Evolutionary conservation across 2,888 invertebrate genomes (phyloP).

Genomic region (Asteroscopus sphinx): DNA sequence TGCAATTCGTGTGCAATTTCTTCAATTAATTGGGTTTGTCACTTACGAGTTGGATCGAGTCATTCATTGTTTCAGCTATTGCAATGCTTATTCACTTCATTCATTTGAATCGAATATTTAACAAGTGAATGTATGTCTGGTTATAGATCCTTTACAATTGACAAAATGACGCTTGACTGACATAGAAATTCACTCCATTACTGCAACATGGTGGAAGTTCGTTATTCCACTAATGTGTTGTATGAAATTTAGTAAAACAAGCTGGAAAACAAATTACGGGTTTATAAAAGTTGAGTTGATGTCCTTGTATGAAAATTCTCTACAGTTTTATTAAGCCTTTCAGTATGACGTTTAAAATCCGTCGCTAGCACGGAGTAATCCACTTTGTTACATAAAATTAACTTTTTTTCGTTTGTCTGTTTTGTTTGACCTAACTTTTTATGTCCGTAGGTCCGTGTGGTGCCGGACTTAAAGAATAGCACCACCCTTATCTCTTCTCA

Average conservation of each 20-base stretch:
- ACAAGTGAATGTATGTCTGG: constrained; percentile 19
- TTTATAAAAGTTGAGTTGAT: constrained; percentile 2
- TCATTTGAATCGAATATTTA: constrained; percentile 12
- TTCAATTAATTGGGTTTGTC: constrained; percentile 13
- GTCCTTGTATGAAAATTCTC: constrained; percentile 1
- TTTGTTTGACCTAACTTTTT: constrained; percentile 33
- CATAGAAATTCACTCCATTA: not conserved
- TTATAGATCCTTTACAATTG: constrained; percentile 6
- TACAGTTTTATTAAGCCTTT: constrained; percentile 33
- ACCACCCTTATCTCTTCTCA: no score
- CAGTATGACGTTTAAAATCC: constrained; percentile 55
- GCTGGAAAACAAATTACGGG: not conserved
- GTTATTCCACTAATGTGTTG: not conserved
- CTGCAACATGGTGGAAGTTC: not conserved
- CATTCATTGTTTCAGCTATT: constrained; percentile 38
- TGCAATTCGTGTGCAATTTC: constrained; percentile 27
- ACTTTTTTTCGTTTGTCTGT: constrained; percentile 42
- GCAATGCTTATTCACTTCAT: constrained; percentile 8
- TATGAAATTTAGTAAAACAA: not conserved
- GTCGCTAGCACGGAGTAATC: constrained; percentile 58
- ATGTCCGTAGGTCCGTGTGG: no score
- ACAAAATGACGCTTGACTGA: constrained; percentile 7
- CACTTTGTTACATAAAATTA: constrained; percentile 57
- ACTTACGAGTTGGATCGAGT: constrained; percentile 3
- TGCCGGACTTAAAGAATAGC: no score